Conservation (phyloP, 1,140 invertebrate genomes). For the Tetramorium parvispinum region DNA sequence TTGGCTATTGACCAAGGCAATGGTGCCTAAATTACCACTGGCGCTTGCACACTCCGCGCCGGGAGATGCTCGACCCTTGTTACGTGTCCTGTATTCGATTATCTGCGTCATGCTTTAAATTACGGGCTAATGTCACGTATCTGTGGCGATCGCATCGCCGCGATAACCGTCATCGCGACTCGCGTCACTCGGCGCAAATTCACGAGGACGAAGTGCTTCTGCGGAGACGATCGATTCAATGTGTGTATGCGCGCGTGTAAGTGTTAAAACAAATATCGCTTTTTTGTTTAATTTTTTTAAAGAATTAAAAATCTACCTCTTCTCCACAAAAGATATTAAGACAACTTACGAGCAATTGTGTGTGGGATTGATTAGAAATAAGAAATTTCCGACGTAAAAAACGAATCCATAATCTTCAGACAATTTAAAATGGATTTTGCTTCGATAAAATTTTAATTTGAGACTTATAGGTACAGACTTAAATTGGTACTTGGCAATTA, state of each 20-base stretch:
- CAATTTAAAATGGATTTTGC: not conserved
- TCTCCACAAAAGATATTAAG: not conserved
- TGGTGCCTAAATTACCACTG: conserved; percentile 82
- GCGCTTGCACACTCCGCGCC: conserved; percentile 72
- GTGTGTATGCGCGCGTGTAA: not conserved
- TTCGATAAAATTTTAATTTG: conserved; percentile 24
- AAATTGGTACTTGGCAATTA: conserved; percentile 16
- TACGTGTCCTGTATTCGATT: conserved; percentile 84
- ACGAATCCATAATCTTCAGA: not conserved
- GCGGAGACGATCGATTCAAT: conserved; percentile 17
- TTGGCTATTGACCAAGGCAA: conserved; percentile 85
- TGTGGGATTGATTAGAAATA: not conserved
- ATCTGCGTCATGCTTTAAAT: conserved; percentile 83
- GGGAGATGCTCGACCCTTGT: conserved; percentile 79
- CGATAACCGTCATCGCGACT: conserved; percentile 61
- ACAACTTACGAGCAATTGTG: not conserved
- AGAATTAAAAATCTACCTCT: not conserved
- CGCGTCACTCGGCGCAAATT: conserved; percentile 46
- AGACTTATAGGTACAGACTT: not conserved
- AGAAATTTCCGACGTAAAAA: not conserved
- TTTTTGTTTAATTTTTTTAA: not conserved
- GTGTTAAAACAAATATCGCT: not conserved
- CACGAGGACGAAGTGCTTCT: conserved; percentile 52
- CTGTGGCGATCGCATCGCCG: conserved; percentile 67
- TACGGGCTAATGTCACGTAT: conserved; percentile 80